A percentile compares a stretch with the other conserved stretches of the same genome.
Evolutionary conservation across 2,888 invertebrate species (phyloP).

Genomic region (Lypha dubia): DNA sequence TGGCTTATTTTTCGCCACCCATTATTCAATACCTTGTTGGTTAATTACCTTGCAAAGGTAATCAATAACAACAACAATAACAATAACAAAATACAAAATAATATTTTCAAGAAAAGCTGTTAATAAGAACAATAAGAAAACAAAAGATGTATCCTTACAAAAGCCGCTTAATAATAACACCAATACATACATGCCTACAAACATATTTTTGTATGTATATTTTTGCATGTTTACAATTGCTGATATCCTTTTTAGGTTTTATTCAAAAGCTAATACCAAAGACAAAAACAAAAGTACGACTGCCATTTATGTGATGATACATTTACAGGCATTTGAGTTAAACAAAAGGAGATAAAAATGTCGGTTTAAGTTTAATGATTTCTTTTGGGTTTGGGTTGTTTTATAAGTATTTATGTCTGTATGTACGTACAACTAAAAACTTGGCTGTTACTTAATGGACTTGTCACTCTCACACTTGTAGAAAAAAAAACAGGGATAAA

Average conservation of each 20-base stretch:
- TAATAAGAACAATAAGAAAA: constrained; percentile 18
- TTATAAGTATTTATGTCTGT: not conserved
- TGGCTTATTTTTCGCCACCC: constrained; percentile 11
- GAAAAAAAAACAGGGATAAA: not conserved
- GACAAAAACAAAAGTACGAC: constrained; percentile 7
- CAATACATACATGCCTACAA: no score
- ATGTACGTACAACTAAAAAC: constrained; percentile 24
- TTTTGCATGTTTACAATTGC: not conserved
- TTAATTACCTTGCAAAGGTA: constrained; percentile 44
- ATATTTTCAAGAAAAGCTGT: constrained; percentile 18
- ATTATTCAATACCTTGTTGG: constrained; percentile 34
- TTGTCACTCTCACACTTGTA: constrained; percentile 34
- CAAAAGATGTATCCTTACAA: constrained; percentile 20
- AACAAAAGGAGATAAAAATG: constrained; percentile 27
- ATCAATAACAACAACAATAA: constrained; percentile 2
- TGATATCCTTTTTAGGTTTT: constrained; percentile 28
- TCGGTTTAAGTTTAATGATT: constrained; percentile 40
- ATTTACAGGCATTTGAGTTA: constrained; percentile 21
- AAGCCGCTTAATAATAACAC: constrained; percentile 52
- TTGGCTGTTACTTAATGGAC: constrained; percentile 69
- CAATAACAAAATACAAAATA: not conserved
- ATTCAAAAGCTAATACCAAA: not conserved
- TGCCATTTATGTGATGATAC: constrained; percentile 44
- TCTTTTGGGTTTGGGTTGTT: constrained; percentile 5
- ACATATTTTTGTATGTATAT: not conserved